These are phyloP conservation scores for Myotis vivesi DNA, from an alignment of 2,797 vertebrate genomes.

Conservation along the genomic window DNA sequence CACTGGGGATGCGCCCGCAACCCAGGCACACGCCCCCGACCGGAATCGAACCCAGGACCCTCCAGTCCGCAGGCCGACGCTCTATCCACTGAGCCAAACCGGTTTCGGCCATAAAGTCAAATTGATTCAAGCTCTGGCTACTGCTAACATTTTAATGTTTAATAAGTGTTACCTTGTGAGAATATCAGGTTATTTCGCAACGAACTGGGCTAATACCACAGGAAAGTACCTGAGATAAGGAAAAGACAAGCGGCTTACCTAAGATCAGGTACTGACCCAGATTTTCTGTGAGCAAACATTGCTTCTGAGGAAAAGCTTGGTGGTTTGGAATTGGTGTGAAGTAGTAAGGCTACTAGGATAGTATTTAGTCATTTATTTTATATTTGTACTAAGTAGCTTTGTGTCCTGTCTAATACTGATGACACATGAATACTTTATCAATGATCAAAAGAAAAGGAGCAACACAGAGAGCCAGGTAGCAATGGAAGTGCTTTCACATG, in stretches of 20 bases:
- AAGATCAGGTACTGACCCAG: not conserved
- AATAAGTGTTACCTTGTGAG: not conserved
- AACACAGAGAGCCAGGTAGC: not conserved
- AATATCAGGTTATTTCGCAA: slow-evolving; percentile 27
- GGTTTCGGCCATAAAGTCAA: slow-evolving; percentile 42
- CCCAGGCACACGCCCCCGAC: too few relatives aligned
- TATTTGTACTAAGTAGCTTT: not conserved
- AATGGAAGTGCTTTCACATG: not conserved
- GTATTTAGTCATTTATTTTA: not conserved
- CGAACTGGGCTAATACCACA: not conserved
- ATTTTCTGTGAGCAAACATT: not conserved
- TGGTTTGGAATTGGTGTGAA: not conserved
- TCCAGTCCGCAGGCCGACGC: too few relatives aligned
- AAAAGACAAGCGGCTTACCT: not conserved
- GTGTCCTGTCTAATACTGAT: not conserved
- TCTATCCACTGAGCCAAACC: too few relatives aligned
- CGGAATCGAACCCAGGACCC: too few relatives aligned
- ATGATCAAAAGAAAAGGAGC: not conserved
- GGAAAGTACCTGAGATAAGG: not conserved
- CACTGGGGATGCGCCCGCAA: too few relatives aligned
- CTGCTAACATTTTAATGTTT: not conserved
- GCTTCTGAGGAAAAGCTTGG: not conserved
- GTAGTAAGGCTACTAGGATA: not conserved
- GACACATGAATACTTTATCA: not conserved
- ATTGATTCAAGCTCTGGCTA: not conserved